Percentiles rank a stretch among this genome's conserved stretches.
Evolutionary conservation across 2,888 invertebrate species (phyloP).

Genomic region (Glyphotaelius pellucidus): DNA sequence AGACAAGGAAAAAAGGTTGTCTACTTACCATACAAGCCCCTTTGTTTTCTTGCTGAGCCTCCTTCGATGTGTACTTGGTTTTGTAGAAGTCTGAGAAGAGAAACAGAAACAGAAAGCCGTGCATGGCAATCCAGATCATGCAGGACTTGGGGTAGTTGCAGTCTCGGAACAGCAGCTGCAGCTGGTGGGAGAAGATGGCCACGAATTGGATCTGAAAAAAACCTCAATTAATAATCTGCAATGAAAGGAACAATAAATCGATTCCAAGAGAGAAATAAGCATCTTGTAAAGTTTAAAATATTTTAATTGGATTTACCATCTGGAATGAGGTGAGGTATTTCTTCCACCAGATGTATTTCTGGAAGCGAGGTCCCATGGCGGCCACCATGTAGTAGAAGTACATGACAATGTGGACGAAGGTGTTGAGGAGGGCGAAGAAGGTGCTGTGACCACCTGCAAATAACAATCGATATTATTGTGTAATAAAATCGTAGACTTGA

Average conservation of each 20-base stretch:
- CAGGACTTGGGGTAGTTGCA: constrained; percentile 95
- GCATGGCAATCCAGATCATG: constrained; percentile 96
- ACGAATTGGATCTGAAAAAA: constrained; percentile 91
- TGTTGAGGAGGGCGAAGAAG: constrained; percentile 95
- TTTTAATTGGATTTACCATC: constrained; percentile 81
- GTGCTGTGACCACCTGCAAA: constrained; percentile 95
- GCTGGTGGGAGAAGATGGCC: constrained; percentile 93
- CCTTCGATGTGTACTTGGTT: constrained; percentile 82
- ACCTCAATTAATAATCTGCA: not conserved
- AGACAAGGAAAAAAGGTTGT: not conserved
- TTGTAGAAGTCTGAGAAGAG: constrained; percentile 97
- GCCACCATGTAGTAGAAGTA: constrained; percentile 98
- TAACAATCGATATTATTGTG: constrained; percentile 2
- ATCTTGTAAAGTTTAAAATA: not conserved
- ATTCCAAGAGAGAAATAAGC: not conserved
- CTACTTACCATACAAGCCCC: constrained; percentile 84
- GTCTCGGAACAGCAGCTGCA: constrained; percentile 92
- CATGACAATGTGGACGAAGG: constrained; percentile 98
- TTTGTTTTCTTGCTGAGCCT: constrained; percentile 69
- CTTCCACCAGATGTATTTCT: constrained; percentile 98
- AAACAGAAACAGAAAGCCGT: constrained; percentile 95
- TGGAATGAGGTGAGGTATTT: constrained; percentile 96
- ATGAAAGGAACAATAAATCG: not conserved
- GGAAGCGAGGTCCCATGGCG: constrained; percentile 94
- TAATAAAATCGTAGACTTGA: not conserved